Evolutionary conservation across 2,113 vertebrate genomes (phyloP), one percentile per base, ranked within the genome.

Genomic region (Apistogramma diplotaenia): DNA sequence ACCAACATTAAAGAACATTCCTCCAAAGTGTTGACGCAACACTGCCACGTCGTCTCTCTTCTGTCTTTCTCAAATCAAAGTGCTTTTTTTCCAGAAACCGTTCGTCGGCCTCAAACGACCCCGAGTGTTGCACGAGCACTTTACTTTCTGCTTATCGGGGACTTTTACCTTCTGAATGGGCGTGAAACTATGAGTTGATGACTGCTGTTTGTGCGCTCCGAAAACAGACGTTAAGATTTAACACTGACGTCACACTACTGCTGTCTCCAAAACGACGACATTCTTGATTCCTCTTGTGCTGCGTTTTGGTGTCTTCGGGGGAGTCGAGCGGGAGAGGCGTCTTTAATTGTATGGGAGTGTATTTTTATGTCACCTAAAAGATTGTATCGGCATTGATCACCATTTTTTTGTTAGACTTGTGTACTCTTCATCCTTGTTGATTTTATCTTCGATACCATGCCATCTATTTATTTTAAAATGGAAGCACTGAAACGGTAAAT

Each of bases 391-490:
- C 92, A 91, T 95, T 81, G 83, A 74, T 95, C 93, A 93, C 92
- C 77, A 13, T 93, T 57, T 5, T 23, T 94, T 92, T 93, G 94
- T 95, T 95, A 93, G 92, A 94, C 92, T 94, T 91, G 88, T 93
- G 91, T 93, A 93, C 94, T 93, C 91, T 89, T 93, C 95, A 94
- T 95, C 87, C 84, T 92, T 93, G 94, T 94, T 95, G 93, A 93
- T 95, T 96, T 95, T 94, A 94, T 92, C 94, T 94, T 94, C 92
- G 89, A 95, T 95, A 91, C 89, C 93, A 95, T 95, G 94, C 93
- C 95, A 94, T 97, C 95, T 97, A 97, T 97, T 98, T 99, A 97
- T 97, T 95, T 95, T 95, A 92, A 94, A 92, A 94, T 89, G 84
- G 84, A 94, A 91, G 94, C 96, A 97, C 96, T 96, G 94, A 96